These are phyloP conservation scores for Sitobion miscanthi DNA, from an alignment of 1,140 invertebrate genomes.

Conservation along the genomic window DNA sequence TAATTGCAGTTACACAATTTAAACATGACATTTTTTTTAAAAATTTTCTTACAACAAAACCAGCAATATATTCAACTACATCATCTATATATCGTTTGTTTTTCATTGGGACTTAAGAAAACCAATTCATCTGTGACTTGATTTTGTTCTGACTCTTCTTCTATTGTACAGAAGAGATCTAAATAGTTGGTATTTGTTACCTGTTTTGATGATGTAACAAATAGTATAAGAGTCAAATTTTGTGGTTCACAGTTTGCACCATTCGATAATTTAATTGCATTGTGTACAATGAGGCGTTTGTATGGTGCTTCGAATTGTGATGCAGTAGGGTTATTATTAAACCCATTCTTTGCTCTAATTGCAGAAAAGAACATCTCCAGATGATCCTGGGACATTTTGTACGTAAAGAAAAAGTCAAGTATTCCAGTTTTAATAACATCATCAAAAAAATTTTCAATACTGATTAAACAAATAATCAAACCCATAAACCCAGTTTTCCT, in stretches of 20 bases:
- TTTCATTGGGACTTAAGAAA: neutral
- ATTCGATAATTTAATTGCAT: neutral
- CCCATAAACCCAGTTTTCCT: neutral
- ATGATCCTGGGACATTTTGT: neutral
- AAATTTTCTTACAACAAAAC: neutral
- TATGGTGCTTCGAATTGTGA: neutral
- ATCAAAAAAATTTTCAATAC: neutral
- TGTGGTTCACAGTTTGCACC: too few relatives aligned
- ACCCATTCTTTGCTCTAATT: neutral
- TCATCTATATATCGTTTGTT: neutral
- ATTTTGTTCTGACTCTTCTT: too few relatives aligned
- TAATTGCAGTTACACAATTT: too few relatives aligned
- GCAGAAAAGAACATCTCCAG: neutral
- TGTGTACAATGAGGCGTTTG: neutral
- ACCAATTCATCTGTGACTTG: too few relatives aligned
- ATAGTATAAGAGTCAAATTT: too few relatives aligned
- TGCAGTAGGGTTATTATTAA: neutral
- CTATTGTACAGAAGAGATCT: too few relatives aligned
- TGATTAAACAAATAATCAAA: neutral
- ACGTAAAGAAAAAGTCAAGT: neutral
- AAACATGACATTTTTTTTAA: neutral
- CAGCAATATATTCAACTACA: neutral
- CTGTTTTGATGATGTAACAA: too few relatives aligned
- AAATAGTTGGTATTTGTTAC: too few relatives aligned
- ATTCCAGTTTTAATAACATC: neutral